Evolutionary conservation across 2,113 vertebrate genomes (phyloP), one percentile per base, ranked within the genome.

Genomic region (Myotis lucifugus): DNA sequence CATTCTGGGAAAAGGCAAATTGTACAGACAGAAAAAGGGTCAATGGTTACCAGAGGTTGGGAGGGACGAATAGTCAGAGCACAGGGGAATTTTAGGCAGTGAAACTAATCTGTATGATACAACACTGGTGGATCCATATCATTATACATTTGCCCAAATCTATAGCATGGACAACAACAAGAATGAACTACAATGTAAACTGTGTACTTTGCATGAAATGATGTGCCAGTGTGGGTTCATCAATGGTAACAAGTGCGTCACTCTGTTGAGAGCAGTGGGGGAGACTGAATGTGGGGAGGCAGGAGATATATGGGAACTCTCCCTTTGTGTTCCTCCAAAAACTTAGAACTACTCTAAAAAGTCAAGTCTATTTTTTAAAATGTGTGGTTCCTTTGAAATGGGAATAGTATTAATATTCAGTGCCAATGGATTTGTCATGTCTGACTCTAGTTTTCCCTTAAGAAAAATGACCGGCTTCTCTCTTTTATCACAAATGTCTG

Each of bases 381-480:
- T 29, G 19, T 21, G n/a, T 52, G 3, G 3, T 50, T 95, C 54
- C 21, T 78, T 82, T 94, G n/a, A 91, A 94, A 74, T 64, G 73
- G 54, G 9, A 4, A 32, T 54, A 29, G 18, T 69, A 70, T 84
- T 79, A 66, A 34, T 64, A 87, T 86, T 91, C 59, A 50, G 9
- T 64, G 21, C 37, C 52, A 93, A 72, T 9, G 23, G 32, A 59
- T 79, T 50, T 77, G 32, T 29, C 25, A 3, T 40, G 19, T 84
- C 54, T 91, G 83, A 90, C 25, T 94, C 34, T 59, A 74, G 23
- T 85, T 88, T 76, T 85, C 59, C 56, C 76, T 94, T 59, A 86
- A 89, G 67, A 78, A 83, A 94, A 95, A 86, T 29, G 42, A 91
- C 23, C 9, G 9, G 18, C 9, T 88, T 89, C 77, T 79, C 18